phyloP scores from a whole-genome alignment of 2,113 vertebrate genomes.

The Lethenteron reissneri region DNA sequence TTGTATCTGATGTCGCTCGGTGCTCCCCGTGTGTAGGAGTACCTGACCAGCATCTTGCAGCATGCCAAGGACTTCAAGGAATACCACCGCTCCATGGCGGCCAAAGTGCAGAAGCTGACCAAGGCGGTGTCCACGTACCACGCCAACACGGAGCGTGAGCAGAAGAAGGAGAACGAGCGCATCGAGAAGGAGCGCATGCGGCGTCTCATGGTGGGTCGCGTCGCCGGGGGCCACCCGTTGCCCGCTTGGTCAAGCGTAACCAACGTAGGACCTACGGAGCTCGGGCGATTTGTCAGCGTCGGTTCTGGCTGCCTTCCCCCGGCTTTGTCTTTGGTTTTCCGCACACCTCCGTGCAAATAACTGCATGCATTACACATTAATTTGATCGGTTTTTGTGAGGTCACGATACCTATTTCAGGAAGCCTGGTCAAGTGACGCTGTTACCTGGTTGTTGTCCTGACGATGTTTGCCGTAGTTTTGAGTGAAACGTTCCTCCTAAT shows the following conservation, averaged over 20 bases:
- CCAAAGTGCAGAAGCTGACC: constrained; percentile 78
- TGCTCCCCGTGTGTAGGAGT: constrained; percentile 34
- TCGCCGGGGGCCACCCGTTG: background rate
- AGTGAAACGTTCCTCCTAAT: no score
- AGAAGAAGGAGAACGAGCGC: constrained; percentile 92
- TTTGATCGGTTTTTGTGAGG: no score
- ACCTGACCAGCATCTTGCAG: constrained; percentile 95
- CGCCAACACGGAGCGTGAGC: constrained; percentile 85
- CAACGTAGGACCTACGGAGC: background rate
- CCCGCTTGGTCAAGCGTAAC: background rate
- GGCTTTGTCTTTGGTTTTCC: background rate
- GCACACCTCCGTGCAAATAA: no score
- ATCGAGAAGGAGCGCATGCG: constrained; percentile 95
- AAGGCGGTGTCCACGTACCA: constrained; percentile 88
- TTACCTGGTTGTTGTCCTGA: no score
- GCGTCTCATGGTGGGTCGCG: constrained; percentile 51
- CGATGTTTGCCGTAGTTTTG: no score
- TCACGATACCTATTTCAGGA: no score
- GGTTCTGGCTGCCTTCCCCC: background rate
- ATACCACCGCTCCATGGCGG: constrained; percentile 73
- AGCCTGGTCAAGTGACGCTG: no score
- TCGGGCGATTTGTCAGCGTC: background rate
- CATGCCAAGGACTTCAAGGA: constrained; percentile 97
- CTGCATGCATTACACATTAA: no score
- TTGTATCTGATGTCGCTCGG: no score